phyloP scores from a whole-genome alignment of 37 sponge, comb jelly and placozoan species.

The Diacarnus erythraeanus region DNA sequence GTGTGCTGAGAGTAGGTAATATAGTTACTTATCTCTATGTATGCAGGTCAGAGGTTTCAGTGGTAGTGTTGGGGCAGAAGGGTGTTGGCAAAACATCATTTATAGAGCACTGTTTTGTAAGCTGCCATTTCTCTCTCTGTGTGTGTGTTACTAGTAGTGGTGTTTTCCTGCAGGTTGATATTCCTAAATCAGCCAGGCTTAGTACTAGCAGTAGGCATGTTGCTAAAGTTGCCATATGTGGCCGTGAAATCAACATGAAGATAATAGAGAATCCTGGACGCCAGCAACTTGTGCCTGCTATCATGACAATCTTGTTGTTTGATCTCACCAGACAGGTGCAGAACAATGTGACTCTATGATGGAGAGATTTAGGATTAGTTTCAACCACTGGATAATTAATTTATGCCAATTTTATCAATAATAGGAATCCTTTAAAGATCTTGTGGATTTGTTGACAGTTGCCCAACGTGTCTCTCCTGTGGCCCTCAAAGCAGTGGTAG shows the following conservation, averaged over 20 bases:
- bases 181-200: background rate
- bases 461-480: constrained; percentile 44
- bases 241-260: constrained; percentile 4
- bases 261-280: constrained; percentile 34
- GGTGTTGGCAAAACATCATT: constrained; percentile 70
- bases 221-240: background rate
- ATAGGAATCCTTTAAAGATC: constrained; percentile 28
- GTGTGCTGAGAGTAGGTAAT: too few species aligned
- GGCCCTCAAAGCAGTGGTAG: constrained; percentile 34
- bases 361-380: too few species aligned
- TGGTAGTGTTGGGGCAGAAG: constrained; percentile 48
- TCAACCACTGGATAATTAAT: too few species aligned
- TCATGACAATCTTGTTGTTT: constrained; percentile 45
- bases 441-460: constrained; percentile 7
- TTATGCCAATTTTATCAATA: background rate
- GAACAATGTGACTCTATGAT: too few species aligned
- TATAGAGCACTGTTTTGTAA: constrained; percentile 41
- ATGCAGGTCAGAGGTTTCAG: constrained; percentile 42
- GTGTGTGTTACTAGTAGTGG: too few species aligned
- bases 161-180: background rate
- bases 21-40: background rate
- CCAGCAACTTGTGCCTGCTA: constrained; percentile 16
- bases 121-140: background rate
- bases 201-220: too few species aligned
- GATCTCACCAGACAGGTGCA: constrained; percentile 51